Conservation (phyloP, 2,888 invertebrate genomes). For the Hermaeophaga mercurialis region DNA sequence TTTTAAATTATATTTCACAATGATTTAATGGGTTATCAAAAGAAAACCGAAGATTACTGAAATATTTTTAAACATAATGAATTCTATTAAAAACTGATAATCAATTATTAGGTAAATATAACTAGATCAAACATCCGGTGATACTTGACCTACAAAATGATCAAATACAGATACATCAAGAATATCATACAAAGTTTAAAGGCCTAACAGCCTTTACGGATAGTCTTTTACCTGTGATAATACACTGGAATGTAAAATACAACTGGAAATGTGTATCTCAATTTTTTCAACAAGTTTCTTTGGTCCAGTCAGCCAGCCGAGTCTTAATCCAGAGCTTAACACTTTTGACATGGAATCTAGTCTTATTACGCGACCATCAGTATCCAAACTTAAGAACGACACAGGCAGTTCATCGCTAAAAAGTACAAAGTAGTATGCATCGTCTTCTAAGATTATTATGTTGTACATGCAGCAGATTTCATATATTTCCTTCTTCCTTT, state of each 20-base stretch:
- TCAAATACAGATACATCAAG: too few relatives aligned
- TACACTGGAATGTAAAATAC: conserved; percentile 67
- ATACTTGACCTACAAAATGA: too few relatives aligned
- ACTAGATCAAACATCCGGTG: too few relatives aligned
- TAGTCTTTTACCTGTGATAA: conserved; percentile 72
- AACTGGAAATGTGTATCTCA: conserved; percentile 74
- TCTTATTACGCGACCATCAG: conserved; percentile 75
- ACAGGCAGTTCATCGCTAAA: conserved; percentile 67
- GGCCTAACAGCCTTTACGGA: too few relatives aligned
- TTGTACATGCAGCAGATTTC: conserved; percentile 76
- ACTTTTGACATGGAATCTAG: conserved; percentile 81
- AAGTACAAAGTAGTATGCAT: conserved; percentile 80
- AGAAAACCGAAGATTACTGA: too few relatives aligned
- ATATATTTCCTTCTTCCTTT: conserved; percentile 72
- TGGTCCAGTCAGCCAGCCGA: conserved; percentile 77
- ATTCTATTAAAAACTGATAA: too few relatives aligned
- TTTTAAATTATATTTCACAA: too few relatives aligned
- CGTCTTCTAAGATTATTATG: conserved; percentile 80
- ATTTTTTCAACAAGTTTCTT: conserved; percentile 66
- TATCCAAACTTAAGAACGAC: conserved; percentile 75
- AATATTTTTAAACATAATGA: too few relatives aligned
- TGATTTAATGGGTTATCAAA: too few relatives aligned
- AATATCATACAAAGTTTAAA: too few relatives aligned
- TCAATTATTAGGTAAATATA: too few relatives aligned
- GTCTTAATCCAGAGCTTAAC: conserved; percentile 71